Conservation (phyloP, 2,888 invertebrate genomes). For the Sinopyrophorus schimmeli region DNA sequence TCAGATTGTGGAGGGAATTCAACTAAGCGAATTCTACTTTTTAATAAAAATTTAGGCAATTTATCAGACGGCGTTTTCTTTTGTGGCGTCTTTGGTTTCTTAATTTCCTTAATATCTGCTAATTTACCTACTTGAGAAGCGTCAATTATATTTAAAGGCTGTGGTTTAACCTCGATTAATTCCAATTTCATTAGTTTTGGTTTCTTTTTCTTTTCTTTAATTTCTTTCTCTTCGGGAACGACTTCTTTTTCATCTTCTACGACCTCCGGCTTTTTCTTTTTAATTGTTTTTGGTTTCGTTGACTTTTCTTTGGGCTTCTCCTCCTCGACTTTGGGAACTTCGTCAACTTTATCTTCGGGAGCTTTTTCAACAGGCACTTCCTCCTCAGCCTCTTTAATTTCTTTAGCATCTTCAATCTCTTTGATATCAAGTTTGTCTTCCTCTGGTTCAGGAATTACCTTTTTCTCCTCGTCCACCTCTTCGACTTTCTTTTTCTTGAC, state of each 20-base stretch:
- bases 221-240: slow-evolving; percentile 31
- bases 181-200: slow-evolving; percentile 41
- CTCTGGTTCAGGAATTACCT: slow-evolving; percentile 1
- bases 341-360: slow-evolving; percentile 30
- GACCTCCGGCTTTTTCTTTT: slow-evolving; percentile 21
- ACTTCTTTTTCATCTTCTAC: slow-evolving; percentile 26
- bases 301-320: slow-evolving; percentile 20
- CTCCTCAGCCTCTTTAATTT: slow-evolving; percentile 43
- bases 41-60: slow-evolving; percentile 57
- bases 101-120: slow-evolving; percentile 54
- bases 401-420: slow-evolving; percentile 49
- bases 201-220: slow-evolving; percentile 42
- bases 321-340: slow-evolving; percentile 28
- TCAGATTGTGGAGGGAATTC: slow-evolving; percentile 64
- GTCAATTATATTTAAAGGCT: slow-evolving; percentile 50
- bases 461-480: slow-evolving; percentile 21
- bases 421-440: too few relatives aligned
- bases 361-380: slow-evolving; percentile 39
- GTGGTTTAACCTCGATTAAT: slow-evolving; percentile 52
- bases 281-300: slow-evolving; percentile 4
- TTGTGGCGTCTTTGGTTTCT: slow-evolving; percentile 43
- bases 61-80: slow-evolving; percentile 49
- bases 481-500: slow-evolving; percentile 27
- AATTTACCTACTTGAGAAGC: slow-evolving; percentile 52
- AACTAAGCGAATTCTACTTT: slow-evolving; percentile 56